phyloP scores from a whole-genome alignment of 1,140 invertebrate species.

The Druon quercuslanigerum region DNA sequence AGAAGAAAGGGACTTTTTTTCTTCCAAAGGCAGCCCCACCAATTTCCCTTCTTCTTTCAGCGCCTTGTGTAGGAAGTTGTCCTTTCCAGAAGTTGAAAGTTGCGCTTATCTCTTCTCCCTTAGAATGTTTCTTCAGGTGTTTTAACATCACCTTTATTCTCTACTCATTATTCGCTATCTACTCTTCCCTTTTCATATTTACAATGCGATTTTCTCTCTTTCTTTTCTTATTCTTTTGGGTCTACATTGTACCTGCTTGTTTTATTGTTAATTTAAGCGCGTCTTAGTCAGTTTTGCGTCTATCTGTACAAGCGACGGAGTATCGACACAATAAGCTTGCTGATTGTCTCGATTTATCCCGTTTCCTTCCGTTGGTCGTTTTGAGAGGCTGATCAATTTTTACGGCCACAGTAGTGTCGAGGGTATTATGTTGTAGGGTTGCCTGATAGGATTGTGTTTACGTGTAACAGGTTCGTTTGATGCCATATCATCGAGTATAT shows the following conservation, averaged over 20 bases:
- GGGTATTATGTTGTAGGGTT: slow-evolving; percentile 45
- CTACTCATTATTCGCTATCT: not conserved
- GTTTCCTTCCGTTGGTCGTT: slow-evolving; percentile 31
- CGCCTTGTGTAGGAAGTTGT: slow-evolving; percentile 18
- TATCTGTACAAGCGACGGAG: slow-evolving; percentile 12
- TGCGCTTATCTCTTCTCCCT: slow-evolving; percentile 20
- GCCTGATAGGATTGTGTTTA: slow-evolving; percentile 42
- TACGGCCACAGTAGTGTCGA: slow-evolving; percentile 38
- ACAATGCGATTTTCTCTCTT: slow-evolving; percentile 19
- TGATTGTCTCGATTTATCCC: slow-evolving; percentile 53
- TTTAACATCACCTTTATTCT: slow-evolving; percentile 21
- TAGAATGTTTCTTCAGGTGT: slow-evolving; percentile 18
- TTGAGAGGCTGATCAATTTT: slow-evolving; percentile 58
- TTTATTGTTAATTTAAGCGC: not conserved
- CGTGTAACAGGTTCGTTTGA: slow-evolving; percentile 41
- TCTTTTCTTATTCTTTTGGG: not conserved
- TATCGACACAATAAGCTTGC: slow-evolving; percentile 50
- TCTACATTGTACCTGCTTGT: not conserved
- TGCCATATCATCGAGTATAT: not conserved
- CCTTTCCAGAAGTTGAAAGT: slow-evolving; percentile 24
- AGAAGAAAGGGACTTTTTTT: not conserved
- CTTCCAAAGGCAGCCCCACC: not conserved
- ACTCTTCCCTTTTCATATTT: slow-evolving; percentile 19
- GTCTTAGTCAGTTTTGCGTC: no score
- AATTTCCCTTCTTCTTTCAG: slow-evolving; percentile 17